Base-by-base conservation (phyloP, 2,113 vertebrate species). In the Pipra filicauda region DNA sequence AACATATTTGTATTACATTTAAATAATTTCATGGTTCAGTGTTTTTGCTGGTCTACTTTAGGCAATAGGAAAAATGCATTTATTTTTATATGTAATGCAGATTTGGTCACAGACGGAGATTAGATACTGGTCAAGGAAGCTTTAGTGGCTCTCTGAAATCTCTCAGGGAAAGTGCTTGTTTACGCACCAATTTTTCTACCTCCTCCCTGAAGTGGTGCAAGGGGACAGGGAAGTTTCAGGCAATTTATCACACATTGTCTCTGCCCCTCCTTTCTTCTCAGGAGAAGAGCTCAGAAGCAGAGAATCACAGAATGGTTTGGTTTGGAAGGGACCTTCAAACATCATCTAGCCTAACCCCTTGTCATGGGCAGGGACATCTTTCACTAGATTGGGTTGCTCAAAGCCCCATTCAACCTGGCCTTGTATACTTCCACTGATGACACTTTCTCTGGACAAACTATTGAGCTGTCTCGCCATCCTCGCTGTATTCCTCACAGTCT, bases 251-350 rank as follows among this genome's bases (percentile, higher is more conserved):
- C 13, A 64, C 1, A 2, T 52, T 58, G 30, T 51, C 33, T 51
- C 48, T 78, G 8, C 15, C 0, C 1, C 7, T 22, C 26, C 15
- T 46, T 74, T 46, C 14, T 77, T 14, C 28, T 43, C 18, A 35
- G 35, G 24, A 54, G 43, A 30, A 88, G 28, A 41, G 20, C 26
- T 73, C 0, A 0, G n/a, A 61, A 75, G 11, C 16, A 39, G 0
- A 0, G 28, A 67, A 67, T 26, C 39, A n/a, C 16, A 21, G 39
- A 41, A 31, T 26, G 20, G 14, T 59, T 59, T 67, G 61, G 15
- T 59, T 54, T 48, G 13, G 24, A 75, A 61, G 24, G 16, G 24
- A 30, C 11, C 6, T 74, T 59, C 12, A n/a, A 41, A 35, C 62
- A 48, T n/a, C 15, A 37, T 30, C 37, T 46, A 67, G 23, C 7